Evolutionary conservation across 1,140 invertebrate species (phyloP), one percentile per base, ranked within the genome.

Genomic region (Drosophila malerkotliana): DNA sequence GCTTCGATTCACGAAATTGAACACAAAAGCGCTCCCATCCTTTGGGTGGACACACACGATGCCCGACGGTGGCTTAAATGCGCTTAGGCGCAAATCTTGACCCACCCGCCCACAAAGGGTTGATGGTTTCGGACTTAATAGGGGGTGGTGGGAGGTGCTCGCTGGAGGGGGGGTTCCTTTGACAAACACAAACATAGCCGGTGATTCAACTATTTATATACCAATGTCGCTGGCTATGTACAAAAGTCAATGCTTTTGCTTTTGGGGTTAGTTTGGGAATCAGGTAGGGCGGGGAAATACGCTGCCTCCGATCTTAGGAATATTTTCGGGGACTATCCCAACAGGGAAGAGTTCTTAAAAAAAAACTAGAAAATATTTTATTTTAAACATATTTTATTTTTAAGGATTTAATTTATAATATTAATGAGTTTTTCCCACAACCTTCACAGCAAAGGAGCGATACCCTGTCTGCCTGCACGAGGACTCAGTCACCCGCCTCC

Each of bases 211-310:
- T 87, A 87, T 88, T 82, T 88, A 87, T 82, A 79, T 87, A 87
- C 83, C 83, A 87, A 88, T 88, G 84, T 69, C 83, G 83, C 83
- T 88, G 82, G 74, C 69, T 87, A 87, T 88, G 55, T 87, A 87
- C 83, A 88, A 87, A 87, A 87, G 84, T 87, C 83, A 79, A 87
- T 88, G 83, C 52, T 88, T 88, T 88, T 82, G 74, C 78, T 67
- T n/a, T n/a, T n/a, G n/a, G n/a, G 44, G 63, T 37, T 63, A 45
- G 26, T 47, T 3, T 3, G 34, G 32, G n/a, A 39, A 26, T 12
- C n/a, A 21, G 12, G 21, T 28, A 15, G 10, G 8, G 47, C n/a
- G 37, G 21, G 37, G 59, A 21, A 52, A 44, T 1, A 6, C 10
- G 47, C 73, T 77, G 62, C 66, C 71, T 68, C 32, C 34, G 51